A percentile compares a stretch with the other conserved stretches of the same genome.
Evolutionary conservation across 2,797 vertebrate genomes (phyloP).

Genomic region (Paedocypris micromegethes): DNA sequence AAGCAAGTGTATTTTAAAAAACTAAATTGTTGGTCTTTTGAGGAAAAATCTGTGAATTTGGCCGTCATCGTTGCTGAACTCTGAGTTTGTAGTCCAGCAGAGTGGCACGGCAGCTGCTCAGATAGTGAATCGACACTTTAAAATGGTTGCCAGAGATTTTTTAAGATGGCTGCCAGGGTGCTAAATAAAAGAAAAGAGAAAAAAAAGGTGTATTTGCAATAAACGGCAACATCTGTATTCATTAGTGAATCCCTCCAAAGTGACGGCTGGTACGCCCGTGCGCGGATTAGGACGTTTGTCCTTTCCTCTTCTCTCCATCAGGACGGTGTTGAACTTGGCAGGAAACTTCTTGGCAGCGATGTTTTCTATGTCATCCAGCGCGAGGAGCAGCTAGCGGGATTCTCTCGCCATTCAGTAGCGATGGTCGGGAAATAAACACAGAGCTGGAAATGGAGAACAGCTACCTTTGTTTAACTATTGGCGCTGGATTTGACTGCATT

Average conservation of each 20-base stretch:
- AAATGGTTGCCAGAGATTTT: conserved; percentile 94
- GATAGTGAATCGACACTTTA: conserved; percentile 78
- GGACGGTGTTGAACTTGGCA: conserved; percentile 82
- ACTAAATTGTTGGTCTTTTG: not conserved
- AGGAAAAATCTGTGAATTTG: conserved; percentile 51
- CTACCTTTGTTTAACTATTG: no score
- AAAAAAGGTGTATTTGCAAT: conserved; percentile 39
- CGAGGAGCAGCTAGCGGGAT: conserved; percentile 78
- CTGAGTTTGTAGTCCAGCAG: conserved; percentile 72
- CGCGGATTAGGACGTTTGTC: conserved; percentile 24
- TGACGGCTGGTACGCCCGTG: conserved; percentile 27
- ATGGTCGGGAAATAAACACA: conserved; percentile 44
- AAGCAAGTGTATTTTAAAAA: no score
- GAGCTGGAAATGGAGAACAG: no score
- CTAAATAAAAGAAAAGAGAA: conserved; percentile 46
- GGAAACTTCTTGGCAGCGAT: conserved; percentile 75
- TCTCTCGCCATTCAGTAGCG: conserved; percentile 64
- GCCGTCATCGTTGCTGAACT: conserved; percentile 53
- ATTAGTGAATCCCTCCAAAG: conserved; percentile 63
- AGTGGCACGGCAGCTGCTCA: conserved; percentile 67
- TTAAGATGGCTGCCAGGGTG: conserved; percentile 94
- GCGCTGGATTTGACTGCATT: conserved; percentile 40
- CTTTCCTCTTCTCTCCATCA: conserved; percentile 46
- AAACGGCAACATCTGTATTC: conserved; percentile 48
- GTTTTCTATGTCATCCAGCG: conserved; percentile 83